Evolutionary conservation across 2,113 vertebrate species (phyloP), one percentile per base, ranked within the genome.

Genomic region (Trogon melanurus): DNA sequence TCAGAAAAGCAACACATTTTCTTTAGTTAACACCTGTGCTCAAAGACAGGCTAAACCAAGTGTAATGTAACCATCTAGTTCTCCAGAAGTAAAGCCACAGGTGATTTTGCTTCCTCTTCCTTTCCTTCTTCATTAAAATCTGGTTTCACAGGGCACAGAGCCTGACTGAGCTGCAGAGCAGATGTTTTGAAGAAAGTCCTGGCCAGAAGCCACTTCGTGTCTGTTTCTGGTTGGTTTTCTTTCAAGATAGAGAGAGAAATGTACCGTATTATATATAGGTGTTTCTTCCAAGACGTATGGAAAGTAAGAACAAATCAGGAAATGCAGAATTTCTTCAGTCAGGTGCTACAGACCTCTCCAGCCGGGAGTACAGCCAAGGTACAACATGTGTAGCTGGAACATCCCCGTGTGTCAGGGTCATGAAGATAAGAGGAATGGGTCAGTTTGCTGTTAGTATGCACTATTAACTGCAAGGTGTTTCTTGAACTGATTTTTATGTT

Each of bases 51-150:
- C 53, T 87, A 51, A 92, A 73, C 79, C 64, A 64, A 90, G 53
- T 36, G 53, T 73, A 70, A 51, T 73, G 88, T n/a, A 84, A 79
- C 25, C 57, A 93, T 80, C 45, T 73, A 87, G 50, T 89, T 96
- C 88, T 96, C 91, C 83, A 95, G 92, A 96, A 89, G 80, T 78
- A 91, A 96, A 96, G 92, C 93, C 96, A 96, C 92, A 82, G 86
- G 88, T 96, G 91, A 94, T 96, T 96, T 96, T 96, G 80, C 95
- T 95, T 95, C 93, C 91, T 85, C 92, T 91, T 95, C 88, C 29
- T 82, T 95, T 93, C 83, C 73, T 86, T 94, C 85, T 94, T 91
- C 70, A 95, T 93, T 84, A 85, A 96, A 96, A 75, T 85, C 86
- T 94, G 75, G 85, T 96, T 96, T 96, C 85, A 72, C 44, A 71